Percentiles rank a stretch among this genome's conserved stretches.
Evolutionary conservation across 2,888 invertebrate genomes (phyloP).

Genomic region (Teinopalpus imperialis): DNA sequence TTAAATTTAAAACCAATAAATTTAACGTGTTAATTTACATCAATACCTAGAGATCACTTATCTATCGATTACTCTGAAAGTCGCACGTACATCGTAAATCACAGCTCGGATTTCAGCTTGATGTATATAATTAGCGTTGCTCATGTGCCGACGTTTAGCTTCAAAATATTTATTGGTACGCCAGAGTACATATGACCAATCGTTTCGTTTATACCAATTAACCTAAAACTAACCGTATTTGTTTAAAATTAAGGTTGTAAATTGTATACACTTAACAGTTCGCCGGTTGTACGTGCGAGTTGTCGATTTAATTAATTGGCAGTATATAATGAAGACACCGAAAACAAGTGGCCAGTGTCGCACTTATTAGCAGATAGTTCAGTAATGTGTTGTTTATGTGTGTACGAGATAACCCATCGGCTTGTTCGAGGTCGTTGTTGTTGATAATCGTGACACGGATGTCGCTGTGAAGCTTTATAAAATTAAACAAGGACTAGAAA

Average conservation of each 20-base stretch:
- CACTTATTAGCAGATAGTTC: slow-evolving; percentile 33
- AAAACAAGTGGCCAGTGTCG: slow-evolving; percentile 38
- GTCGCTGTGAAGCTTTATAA: slow-evolving; percentile 27
- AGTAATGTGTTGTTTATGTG: slow-evolving; percentile 44
- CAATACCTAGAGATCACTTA: too few species aligned
- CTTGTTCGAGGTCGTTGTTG: slow-evolving; percentile 38
- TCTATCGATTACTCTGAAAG: too few species aligned
- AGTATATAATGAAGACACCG: slow-evolving; percentile 40
- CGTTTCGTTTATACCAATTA: neutral
- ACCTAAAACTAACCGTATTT: too few species aligned
- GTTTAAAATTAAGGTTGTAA: slow-evolving; percentile 2
- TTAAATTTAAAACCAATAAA: too few species aligned
- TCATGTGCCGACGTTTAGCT: neutral
- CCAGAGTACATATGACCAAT: neutral
- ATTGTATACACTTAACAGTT: neutral
- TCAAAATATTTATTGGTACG: slow-evolving; percentile 11
- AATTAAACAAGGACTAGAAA: too few species aligned
- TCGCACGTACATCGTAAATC: too few species aligned
- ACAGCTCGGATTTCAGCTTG: neutral
- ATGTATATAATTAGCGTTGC: slow-evolving; percentile 3
- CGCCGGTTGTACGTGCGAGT: slow-evolving; percentile 25
- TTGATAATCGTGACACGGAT: slow-evolving; percentile 37
- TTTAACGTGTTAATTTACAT: too few species aligned
- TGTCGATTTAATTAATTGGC: slow-evolving; percentile 26
- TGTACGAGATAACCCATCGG: slow-evolving; percentile 44